Evolutionary conservation across 1,140 invertebrate genomes (phyloP).

Genomic region (Procambarus clarkii): DNA sequence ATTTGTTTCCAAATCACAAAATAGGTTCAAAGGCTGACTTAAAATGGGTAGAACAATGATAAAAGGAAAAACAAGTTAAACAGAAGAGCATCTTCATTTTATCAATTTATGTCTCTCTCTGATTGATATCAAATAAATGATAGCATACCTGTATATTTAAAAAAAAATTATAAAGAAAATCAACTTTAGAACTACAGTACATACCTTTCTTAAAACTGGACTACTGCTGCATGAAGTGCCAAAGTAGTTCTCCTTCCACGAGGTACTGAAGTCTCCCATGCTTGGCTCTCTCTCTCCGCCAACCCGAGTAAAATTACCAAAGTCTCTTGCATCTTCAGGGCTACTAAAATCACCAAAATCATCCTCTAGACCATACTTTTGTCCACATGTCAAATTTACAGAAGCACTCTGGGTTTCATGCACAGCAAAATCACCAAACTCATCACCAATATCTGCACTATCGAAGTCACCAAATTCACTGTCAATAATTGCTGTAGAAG

Average conservation of each 20-base stretch:
- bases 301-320: slow-evolving; percentile 30
- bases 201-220: slow-evolving; percentile 47
- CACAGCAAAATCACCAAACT: slow-evolving; percentile 48
- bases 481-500: background rate
- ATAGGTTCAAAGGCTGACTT: too few species aligned
- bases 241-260: background rate
- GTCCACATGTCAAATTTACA: background rate
- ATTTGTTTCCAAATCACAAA: too few species aligned
- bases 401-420: background rate
- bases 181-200: background rate
- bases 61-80: too few species aligned
- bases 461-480: slow-evolving; percentile 16
- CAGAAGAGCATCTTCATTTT: too few species aligned
- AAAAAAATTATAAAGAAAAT: background rate
- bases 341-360: slow-evolving; percentile 38
- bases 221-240: background rate
- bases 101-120: too few species aligned
- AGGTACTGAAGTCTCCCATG: slow-evolving; percentile 11
- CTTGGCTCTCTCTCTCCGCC: background rate
- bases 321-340: background rate
- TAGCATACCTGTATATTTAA: too few species aligned
- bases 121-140: too few species aligned
- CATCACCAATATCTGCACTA: slow-evolving; percentile 16
- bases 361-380: slow-evolving; percentile 15
- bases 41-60: too few species aligned